Percentiles rank a stretch among this genome's conserved stretches.
phyloP scores from a whole-genome alignment of 2,797 vertebrate species.

The Lycodopsis pacificus region DNA sequence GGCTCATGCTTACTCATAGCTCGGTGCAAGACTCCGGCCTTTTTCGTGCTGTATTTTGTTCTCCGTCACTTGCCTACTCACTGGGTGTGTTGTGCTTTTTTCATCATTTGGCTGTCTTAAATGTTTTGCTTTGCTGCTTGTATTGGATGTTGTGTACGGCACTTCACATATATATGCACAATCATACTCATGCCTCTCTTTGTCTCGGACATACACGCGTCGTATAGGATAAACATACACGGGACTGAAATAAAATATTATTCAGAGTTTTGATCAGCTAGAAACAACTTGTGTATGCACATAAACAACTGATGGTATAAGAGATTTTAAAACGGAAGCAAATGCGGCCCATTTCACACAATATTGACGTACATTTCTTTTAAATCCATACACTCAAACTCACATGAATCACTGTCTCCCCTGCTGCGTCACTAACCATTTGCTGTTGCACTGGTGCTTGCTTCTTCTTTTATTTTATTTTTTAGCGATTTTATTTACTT shows the following conservation, averaged over 20 bases:
- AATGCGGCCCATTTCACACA: background rate
- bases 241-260: background rate
- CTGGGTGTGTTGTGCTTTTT: conserved; percentile 62
- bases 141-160: conserved; percentile 50
- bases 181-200: conserved; percentile 34
- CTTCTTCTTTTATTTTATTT: conserved; percentile 26
- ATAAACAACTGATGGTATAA: background rate
- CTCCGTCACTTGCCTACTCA: conserved; percentile 54
- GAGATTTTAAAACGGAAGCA: background rate
- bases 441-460: conserved; percentile 76
- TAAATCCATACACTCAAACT: conserved; percentile 38
- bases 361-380: background rate
- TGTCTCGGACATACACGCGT: conserved; percentile 4
- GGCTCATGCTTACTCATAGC: conserved; percentile 55
- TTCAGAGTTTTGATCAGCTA: background rate
- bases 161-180: conserved; percentile 33
- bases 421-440: conserved; percentile 77
- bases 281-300: background rate
- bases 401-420: conserved; percentile 51
- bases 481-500: conserved; percentile 44
- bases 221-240: background rate
- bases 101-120: conserved; percentile 57
- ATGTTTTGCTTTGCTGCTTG: conserved; percentile 68
- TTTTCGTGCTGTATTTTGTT: conserved; percentile 40
- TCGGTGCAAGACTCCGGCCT: conserved; percentile 39